Evolutionary conservation across 2,888 invertebrate species (phyloP), one percentile per base, ranked within the genome.

Genomic region (Zootermopsis nevadensis): DNA sequence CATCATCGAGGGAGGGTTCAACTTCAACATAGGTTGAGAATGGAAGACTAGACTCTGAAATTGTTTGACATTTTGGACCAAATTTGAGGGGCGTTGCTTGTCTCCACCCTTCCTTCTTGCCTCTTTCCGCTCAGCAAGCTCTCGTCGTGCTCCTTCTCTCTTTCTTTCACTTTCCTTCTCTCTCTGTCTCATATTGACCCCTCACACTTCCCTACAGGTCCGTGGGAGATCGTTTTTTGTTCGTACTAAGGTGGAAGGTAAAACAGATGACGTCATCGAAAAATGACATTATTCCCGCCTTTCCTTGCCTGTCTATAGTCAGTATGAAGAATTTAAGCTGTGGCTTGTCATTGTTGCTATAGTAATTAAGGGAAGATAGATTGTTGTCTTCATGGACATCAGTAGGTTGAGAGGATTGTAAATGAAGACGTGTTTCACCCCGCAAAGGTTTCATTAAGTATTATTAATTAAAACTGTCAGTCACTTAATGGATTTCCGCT

Each of bases 21-120:
- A 35, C 35, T 74, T 31, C 24, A 53, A 77, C 30, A 76, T n/a
- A 24, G 33, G 7, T 22, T 76, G 53, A 77, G 77, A 31, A 42
- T 77, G 33, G 77, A 53, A 53, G 33, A 38, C 66, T 38, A 79
- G 66, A 66, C 79, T 79, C 77, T 79, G 66, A 79, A 79, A 79
- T 79, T 66, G 60, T 79, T 79, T 79, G 79, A 66, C 38, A 66
- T 79, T 79, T 79, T 79, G 79, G 79, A 79, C 79, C 79, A 79
- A 83, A 83, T 83, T 83, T 83, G 83, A 81, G 83, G 77, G 83
- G 83, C 83, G 83, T 83, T 80, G 35, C 66, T 53, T 30, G 81
- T 76, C 81, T 77, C 83, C 83, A 83, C 83, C 83, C 83, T 83
- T 83, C 83, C 83, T 80, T 67, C 83, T 79, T 83, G 55, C 31